Conservation (phyloP, 2,797 vertebrate species). For the Craterocephalus amniculus region DNA sequence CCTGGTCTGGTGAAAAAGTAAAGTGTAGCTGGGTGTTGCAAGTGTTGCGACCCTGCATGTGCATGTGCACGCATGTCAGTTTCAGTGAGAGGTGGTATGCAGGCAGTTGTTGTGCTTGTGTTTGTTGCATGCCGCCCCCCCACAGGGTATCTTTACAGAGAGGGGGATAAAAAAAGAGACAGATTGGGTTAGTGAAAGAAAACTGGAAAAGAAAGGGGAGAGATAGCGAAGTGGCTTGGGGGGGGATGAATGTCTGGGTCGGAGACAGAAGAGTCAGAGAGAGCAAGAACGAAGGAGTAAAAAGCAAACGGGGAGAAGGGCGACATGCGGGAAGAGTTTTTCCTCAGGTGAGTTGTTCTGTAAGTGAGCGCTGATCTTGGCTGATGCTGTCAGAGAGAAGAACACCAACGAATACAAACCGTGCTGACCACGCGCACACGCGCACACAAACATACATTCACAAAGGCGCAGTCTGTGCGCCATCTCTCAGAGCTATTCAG, state of each 20-base stretch:
- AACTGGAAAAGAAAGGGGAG: slow-evolving; percentile 68
- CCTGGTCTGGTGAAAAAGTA: slow-evolving; percentile 51
- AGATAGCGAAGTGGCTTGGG: slow-evolving; percentile 67
- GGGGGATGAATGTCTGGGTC: slow-evolving; percentile 77
- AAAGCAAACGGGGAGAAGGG: slow-evolving; percentile 60
- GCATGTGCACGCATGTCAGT: slow-evolving; percentile 19
- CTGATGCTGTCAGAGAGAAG: slow-evolving; percentile 68
- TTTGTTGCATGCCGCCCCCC: slow-evolving; percentile 72
- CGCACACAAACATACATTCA: slow-evolving; percentile 14
- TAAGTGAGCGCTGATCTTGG: slow-evolving; percentile 60
- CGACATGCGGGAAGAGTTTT: slow-evolving; percentile 71
- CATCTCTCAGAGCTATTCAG: slow-evolving; percentile 62
- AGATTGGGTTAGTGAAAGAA: slow-evolving; percentile 71
- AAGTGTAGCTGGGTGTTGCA: slow-evolving; percentile 47
- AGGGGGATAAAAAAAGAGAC: slow-evolving; percentile 76
- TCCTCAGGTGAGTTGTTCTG: slow-evolving; percentile 81
- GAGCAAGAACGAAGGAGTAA: slow-evolving; percentile 40
- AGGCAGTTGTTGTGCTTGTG: slow-evolving; percentile 59
- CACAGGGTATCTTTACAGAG: slow-evolving; percentile 75
- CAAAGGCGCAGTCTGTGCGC: slow-evolving; percentile 14
- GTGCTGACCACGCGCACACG: slow-evolving; percentile 37
- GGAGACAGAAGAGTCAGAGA: slow-evolving; percentile 63
- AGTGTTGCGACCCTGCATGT: slow-evolving; percentile 14
- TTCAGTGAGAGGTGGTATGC: slow-evolving; percentile 38
- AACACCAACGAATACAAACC: slow-evolving; percentile 67